Evolutionary conservation across 2,797 vertebrate species (phyloP).

Genomic region (Micropoecilia bifurca): DNA sequence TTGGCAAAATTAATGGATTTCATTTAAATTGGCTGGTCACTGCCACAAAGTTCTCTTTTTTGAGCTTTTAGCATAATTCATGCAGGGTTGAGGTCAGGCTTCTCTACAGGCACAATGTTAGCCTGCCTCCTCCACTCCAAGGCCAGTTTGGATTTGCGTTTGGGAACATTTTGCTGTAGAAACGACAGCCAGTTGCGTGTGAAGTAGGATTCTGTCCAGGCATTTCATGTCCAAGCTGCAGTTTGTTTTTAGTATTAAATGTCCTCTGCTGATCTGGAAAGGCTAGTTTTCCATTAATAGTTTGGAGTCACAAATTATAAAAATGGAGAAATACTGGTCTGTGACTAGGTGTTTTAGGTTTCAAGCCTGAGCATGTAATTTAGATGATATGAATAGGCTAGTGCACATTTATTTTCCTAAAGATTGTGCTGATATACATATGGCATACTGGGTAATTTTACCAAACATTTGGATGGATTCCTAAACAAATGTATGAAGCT

Average conservation of each 20-base stretch:
- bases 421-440: neutral
- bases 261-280: neutral
- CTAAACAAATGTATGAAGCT: neutral
- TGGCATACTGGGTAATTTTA: neutral
- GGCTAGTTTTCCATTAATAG: neutral
- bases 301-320: neutral
- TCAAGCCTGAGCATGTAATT: neutral
- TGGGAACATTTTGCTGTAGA: neutral
- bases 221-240: too few relatives aligned
- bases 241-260: neutral
- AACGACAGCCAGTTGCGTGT: neutral
- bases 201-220: too few relatives aligned
- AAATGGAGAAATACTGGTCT: too few relatives aligned
- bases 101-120: neutral
- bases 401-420: neutral
- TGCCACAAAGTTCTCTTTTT: neutral
- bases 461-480: neutral
- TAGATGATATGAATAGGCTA: neutral
- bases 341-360: neutral
- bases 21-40: neutral
- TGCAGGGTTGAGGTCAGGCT: neutral
- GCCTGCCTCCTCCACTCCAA: neutral
- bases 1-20: neutral
- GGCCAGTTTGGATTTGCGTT: neutral
- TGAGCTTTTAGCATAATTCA: neutral